A percentile compares a stretch with the other conserved stretches of the same genome.
Evolutionary conservation across 2,888 invertebrate species (phyloP).

Genomic region (Sinotaia quadrata): DNA sequence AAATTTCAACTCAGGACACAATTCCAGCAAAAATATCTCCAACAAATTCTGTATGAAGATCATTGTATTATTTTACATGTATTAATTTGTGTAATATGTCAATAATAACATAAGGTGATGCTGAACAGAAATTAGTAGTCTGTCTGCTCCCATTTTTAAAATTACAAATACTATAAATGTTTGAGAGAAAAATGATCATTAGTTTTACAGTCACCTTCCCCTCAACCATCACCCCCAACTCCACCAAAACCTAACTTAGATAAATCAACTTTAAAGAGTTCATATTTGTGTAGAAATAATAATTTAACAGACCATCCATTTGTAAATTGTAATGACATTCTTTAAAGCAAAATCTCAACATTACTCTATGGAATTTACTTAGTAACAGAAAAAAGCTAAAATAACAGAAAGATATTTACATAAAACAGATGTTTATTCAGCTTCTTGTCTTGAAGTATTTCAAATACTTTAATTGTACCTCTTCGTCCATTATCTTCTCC

Average conservation of each 20-base stretch:
- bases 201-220: no score
- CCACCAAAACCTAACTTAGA: background rate
- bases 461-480: constrained; percentile 89
- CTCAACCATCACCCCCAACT: background rate
- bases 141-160: no score
- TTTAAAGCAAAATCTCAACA: background rate
- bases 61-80: constrained; percentile 3
- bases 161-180: no score
- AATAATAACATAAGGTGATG: background rate
- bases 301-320: background rate
- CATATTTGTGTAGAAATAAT: no score
- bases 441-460: constrained; percentile 86
- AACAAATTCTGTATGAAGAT: constrained; percentile 78
- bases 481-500: constrained; percentile 88
- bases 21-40: constrained; percentile 79
- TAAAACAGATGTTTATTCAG: constrained; percentile 93
- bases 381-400: background rate
- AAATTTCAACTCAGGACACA: constrained; percentile 77
- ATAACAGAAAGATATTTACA: constrained; percentile 77
- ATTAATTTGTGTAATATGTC: background rate
- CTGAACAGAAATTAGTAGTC: background rate
- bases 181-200: background rate
- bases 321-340: background rate
- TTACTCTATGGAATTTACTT: background rate
- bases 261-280: background rate